phyloP scores from a whole-genome alignment of 1,140 invertebrate species.

The Pinna nobilis region DNA sequence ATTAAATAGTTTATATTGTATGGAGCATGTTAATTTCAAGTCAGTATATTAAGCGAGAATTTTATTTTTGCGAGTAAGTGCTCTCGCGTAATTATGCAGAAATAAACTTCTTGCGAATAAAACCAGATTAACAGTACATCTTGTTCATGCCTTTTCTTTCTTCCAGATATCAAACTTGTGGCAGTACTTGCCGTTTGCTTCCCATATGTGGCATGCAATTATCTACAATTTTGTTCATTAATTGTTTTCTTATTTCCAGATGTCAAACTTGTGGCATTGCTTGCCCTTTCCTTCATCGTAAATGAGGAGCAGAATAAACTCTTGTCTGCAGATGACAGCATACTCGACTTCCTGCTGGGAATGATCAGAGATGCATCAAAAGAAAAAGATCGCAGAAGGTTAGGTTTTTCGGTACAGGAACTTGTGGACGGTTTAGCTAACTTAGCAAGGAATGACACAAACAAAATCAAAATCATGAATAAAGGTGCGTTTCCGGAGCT shows the following conservation, averaged over 20 bases:
- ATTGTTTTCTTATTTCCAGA: constrained; percentile 26
- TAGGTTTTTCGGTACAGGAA: constrained; percentile 48
- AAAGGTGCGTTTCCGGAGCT: constrained; percentile 36
- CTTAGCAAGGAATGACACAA: constrained; percentile 50
- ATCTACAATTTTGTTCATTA: background rate
- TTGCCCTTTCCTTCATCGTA: constrained; percentile 51
- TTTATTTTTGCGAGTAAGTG: too few species aligned
- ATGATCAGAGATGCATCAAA: constrained; percentile 33
- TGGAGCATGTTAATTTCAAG: too few species aligned
- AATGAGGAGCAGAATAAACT: constrained; percentile 49
- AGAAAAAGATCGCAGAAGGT: constrained; percentile 24
- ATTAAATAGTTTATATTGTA: too few species aligned
- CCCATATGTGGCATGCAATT: too few species aligned
- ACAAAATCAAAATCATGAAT: constrained; percentile 49
- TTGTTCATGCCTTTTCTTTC: too few species aligned
- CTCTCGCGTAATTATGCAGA: too few species aligned
- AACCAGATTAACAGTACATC: too few species aligned
- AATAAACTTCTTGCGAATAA: too few species aligned
- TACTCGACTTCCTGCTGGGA: constrained; percentile 45
- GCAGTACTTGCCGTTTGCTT: constrained; percentile 45
- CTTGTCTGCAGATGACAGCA: constrained; percentile 36
- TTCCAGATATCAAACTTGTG: constrained; percentile 48
- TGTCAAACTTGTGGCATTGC: constrained; percentile 41
- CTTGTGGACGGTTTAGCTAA: constrained; percentile 47
- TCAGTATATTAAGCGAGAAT: too few species aligned